A percentile compares a stretch with the other conserved stretches of the same genome.
Conservation (phyloP, 2,888 invertebrate genomes). For the Myathropa florea region DNA sequence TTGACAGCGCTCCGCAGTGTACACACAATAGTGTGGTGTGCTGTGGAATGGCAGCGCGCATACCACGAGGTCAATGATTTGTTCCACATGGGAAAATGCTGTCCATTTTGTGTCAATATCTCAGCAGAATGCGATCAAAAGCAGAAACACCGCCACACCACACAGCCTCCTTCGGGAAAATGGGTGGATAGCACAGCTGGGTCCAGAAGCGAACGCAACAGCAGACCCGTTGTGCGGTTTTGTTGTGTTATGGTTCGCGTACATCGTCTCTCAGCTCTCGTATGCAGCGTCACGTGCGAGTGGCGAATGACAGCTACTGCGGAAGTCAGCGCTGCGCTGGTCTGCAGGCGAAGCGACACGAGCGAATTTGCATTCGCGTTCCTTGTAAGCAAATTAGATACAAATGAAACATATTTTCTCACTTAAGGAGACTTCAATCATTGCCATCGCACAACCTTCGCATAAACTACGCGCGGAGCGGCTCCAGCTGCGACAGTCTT, state of each 20-base stretch:
- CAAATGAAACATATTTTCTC: slow-evolving; percentile 28
- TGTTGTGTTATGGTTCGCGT: neutral
- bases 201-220: slow-evolving; percentile 8
- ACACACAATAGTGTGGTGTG: slow-evolving; percentile 34
- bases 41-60: slow-evolving; percentile 4
- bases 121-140: slow-evolving; percentile 58
- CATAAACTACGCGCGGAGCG: slow-evolving; percentile 7
- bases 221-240: neutral
- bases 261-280: neutral
- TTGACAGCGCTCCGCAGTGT: slow-evolving; percentile 60
- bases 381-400: slow-evolving; percentile 29
- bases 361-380: slow-evolving; percentile 1
- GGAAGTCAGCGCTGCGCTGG: slow-evolving; percentile 35
- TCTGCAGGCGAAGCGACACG: neutral
- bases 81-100: slow-evolving; percentile 70
- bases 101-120: slow-evolving; percentile 67
- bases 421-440: slow-evolving; percentile 49
- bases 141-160: slow-evolving; percentile 47
- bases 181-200: slow-evolving; percentile 23
- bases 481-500: slow-evolving; percentile 23
- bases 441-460: slow-evolving; percentile 30
- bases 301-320: slow-evolving; percentile 48
- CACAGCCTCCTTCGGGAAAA: neutral
- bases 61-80: slow-evolving; percentile 63
- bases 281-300: slow-evolving; percentile 49